Conservation (phyloP, 2,888 invertebrate genomes). For the Tachystola acroxantha region DNA sequence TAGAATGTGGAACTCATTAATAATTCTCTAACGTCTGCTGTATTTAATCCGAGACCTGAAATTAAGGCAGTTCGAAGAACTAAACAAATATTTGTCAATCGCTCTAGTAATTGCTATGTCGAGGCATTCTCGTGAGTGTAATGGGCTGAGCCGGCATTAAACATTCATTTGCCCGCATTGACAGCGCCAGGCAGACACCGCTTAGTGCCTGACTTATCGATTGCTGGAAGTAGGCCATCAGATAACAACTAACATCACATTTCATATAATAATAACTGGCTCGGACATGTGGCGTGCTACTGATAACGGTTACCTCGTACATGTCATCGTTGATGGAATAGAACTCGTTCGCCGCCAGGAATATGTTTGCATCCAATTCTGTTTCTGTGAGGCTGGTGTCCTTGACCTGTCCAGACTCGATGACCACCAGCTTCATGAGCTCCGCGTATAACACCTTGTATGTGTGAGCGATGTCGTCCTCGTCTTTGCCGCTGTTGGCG, state of each 20-base stretch:
- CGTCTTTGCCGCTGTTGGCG: slow-evolving; percentile 23
- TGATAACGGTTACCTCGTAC: slow-evolving; percentile 62
- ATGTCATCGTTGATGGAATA: slow-evolving; percentile 72
- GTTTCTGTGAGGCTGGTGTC: slow-evolving; percentile 42
- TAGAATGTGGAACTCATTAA: no score
- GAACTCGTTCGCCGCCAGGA: slow-evolving; percentile 62
- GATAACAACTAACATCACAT: neutral
- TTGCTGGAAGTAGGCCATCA: slow-evolving; percentile 3
- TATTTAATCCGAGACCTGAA: no score
- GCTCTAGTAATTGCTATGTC: neutral
- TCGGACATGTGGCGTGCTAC: neutral
- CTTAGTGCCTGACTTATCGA: neutral
- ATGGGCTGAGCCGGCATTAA: no score
- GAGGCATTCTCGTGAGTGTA: no score
- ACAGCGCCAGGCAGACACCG: neutral
- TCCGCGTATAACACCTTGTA: slow-evolving; percentile 58
- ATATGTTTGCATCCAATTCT: slow-evolving; percentile 59
- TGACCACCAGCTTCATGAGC: slow-evolving; percentile 59
- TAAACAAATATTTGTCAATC: no score
- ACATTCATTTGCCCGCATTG: no score
- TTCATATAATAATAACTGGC: neutral
- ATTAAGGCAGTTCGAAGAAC: no score
- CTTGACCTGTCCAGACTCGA: slow-evolving; percentile 43
- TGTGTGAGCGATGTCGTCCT: slow-evolving; percentile 32
- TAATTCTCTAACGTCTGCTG: no score